These are phyloP conservation scores for Apantesis nais DNA, from an alignment of 2,888 invertebrate species.

Conservation along the genomic window DNA sequence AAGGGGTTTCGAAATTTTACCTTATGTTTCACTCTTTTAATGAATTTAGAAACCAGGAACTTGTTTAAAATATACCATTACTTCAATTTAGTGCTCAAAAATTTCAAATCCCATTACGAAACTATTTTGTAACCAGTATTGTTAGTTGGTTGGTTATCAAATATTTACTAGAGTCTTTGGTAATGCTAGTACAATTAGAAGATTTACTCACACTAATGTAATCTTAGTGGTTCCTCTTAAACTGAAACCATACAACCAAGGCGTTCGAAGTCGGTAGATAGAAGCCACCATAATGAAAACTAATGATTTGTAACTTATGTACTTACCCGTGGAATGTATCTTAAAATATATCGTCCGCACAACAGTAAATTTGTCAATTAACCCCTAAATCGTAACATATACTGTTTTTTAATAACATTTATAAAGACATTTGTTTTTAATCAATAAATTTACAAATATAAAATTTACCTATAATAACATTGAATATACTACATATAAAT, in stretches of 20 bases:
- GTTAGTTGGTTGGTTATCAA: not conserved
- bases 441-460: too few relatives aligned
- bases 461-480: too few relatives aligned
- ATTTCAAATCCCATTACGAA: not conserved
- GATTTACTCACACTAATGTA: not conserved
- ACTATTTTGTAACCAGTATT: not conserved
- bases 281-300: conserved; percentile 1
- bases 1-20: not conserved
- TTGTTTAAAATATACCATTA: not conserved
- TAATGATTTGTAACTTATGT: not conserved
- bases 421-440: too few relatives aligned
- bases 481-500: too few relatives aligned
- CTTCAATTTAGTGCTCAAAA: not conserved
- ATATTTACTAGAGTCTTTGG: not conserved
- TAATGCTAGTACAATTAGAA: conserved; percentile 2
- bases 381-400: too few relatives aligned
- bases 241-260: conserved; percentile 6
- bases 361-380: too few relatives aligned
- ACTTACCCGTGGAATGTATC: not conserved
- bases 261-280: not conserved
- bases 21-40: not conserved
- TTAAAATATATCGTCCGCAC: too few relatives aligned
- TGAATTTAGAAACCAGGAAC: not conserved
- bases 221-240: not conserved
- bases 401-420: too few relatives aligned